Evolutionary conservation across 2,113 vertebrate genomes (phyloP).

Genomic region (Caretta caretta): DNA sequence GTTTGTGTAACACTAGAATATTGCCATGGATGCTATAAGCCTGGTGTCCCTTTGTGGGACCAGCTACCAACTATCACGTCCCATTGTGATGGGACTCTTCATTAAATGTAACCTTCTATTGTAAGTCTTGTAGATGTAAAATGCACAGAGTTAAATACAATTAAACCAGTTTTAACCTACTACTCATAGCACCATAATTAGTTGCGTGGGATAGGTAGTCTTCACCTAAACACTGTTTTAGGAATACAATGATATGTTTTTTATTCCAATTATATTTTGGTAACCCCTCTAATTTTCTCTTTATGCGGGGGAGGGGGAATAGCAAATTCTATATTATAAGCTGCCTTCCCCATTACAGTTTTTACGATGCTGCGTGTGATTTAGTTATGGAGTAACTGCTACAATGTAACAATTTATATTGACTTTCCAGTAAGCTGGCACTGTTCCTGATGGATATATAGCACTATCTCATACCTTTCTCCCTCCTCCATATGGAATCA

Average conservation of each 20-base stretch:
- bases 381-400: neutral
- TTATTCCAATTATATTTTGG: neutral
- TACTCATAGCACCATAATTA: constrained; percentile 10
- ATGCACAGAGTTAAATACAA: neutral
- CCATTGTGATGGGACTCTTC: neutral
- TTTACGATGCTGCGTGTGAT: neutral
- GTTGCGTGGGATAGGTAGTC: neutral
- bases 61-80: neutral
- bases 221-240: neutral
- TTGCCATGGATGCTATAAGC: rapidly evolving
- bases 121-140: neutral
- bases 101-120: neutral
- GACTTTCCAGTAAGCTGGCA: neutral
- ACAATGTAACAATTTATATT: neutral
- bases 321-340: neutral
- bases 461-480: neutral
- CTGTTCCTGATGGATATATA: neutral
- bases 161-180: neutral
- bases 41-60: neutral
- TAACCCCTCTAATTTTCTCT: neutral
- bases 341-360: neutral
- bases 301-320: neutral
- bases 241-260: neutral
- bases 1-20: neutral
- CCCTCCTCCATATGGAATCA: neutral